Conservation (phyloP, 2,797 vertebrate genomes). For the Scleropages formosus region DNA sequence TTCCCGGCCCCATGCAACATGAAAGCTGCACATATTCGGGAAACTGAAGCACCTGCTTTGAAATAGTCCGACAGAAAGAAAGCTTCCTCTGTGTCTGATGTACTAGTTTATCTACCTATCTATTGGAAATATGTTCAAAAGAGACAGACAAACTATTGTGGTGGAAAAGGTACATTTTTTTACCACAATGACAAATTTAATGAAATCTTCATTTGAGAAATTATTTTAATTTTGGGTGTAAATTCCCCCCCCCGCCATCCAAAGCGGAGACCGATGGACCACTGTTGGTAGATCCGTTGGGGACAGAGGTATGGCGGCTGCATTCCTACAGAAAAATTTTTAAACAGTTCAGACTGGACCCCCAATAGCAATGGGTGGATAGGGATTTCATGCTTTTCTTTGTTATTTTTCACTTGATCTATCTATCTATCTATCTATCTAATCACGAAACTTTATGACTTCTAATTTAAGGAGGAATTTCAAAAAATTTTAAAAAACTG, state of each 20-base stretch:
- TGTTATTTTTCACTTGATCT: too few relatives aligned
- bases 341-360: too few relatives aligned
- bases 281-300: background rate
- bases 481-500: background rate
- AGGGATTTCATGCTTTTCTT: background rate
- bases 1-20: background rate
- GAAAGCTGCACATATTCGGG: background rate
- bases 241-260: background rate
- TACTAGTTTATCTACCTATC: background rate
- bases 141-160: too few relatives aligned
- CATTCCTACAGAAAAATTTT: too few relatives aligned
- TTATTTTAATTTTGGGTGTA: too few relatives aligned
- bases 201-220: background rate
- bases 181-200: background rate
- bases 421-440: too few relatives aligned
- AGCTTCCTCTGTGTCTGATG: background rate
- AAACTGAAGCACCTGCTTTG: background rate
- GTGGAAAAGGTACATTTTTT: background rate
- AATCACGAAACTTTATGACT: too few relatives aligned
- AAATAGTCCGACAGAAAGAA: background rate
- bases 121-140: background rate
- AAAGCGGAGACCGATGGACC: background rate
- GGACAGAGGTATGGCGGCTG: too few relatives aligned
- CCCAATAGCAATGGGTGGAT: background rate
- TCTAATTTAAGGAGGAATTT: too few relatives aligned